Evolutionary conservation across 2,113 vertebrate genomes (phyloP).

Genomic region (Chaetorhynchus papuensis): DNA sequence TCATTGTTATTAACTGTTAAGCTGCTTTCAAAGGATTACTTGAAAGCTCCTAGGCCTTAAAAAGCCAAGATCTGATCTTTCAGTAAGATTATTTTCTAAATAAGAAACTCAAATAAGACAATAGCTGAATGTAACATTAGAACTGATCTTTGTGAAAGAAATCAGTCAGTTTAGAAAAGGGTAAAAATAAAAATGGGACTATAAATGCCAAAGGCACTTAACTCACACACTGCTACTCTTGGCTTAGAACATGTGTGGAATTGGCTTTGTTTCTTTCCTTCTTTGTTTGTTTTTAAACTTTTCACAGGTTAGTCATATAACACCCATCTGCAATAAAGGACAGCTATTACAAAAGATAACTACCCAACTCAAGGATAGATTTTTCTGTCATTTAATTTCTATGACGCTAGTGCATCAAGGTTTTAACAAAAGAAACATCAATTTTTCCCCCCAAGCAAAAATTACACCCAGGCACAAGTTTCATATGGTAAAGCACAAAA

Average conservation of each 20-base stretch:
- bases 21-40: slow-evolving; percentile 35
- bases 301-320: background rate
- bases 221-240: background rate
- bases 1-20: slow-evolving; percentile 50
- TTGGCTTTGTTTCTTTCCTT: background rate
- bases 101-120: slow-evolving; percentile 29
- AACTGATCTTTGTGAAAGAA: background rate
- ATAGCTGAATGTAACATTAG: background rate
- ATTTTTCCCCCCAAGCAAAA: background rate
- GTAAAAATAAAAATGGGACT: background rate
- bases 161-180: background rate
- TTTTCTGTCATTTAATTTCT: background rate
- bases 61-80: slow-evolving; percentile 38
- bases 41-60: slow-evolving; percentile 25
- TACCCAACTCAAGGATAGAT: background rate
- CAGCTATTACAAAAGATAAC: background rate
- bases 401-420: background rate
- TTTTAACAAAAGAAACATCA: background rate
- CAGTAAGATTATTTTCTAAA: slow-evolving; percentile 22
- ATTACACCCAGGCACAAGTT: background rate
- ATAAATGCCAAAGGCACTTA: background rate
- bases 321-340: background rate
- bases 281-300: background rate
- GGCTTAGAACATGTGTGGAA: background rate
- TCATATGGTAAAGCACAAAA: background rate